Base-by-base conservation (phyloP, 1,140 invertebrate genomes). In the Coenobita brevimanus region DNA sequence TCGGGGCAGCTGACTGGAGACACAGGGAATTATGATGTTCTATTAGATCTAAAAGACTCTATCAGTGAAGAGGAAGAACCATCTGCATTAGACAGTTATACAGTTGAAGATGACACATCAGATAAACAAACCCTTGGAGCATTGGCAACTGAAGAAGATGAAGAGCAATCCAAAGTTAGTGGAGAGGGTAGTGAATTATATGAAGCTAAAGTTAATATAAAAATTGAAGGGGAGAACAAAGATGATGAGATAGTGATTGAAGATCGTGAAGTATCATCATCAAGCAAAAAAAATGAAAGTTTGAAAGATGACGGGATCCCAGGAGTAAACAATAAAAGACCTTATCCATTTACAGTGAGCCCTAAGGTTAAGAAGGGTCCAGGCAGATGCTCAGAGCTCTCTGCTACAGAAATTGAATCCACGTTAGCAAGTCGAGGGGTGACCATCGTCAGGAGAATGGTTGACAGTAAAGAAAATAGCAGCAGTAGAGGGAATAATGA, bases 381-480 rank as follows among this genome's bases (percentile, higher is more conserved):
- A 24, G 67, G 67, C 15, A 69, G 46, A 17, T 71, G 62, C 30
- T 41, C 57, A 27, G 57, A 82, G 4, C 60, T 27, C 8, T 87
- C 85, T 57, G 85, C 85, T 71, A 87, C 79, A 76, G 85, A 87
- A 50, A 87, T 87, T 10, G 85, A 87, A 57, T 87, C 85, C 21
- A 87, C 76, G 6, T 13, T 87, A 57, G 85, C 85, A n/a, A 87
- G 78, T 30, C 62, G 85, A 17, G 85, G 85, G 33, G 85, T 87
- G 41, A 87, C 85, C 21, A 80, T 87, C 71, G 85, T 87, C 3
- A 87, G 85, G 50, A 67, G 85, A 36, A 69, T 87, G 43, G 76
- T 87, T 36, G 85, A 87, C 33, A 71, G 46, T 57, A 54, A 69
- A 57, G 85, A 87, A 24, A 38, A 17, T 24, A 24, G 15, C 33